phyloP scores from a whole-genome alignment of 2,797 vertebrate species.

The Cichlasoma orientale region DNA sequence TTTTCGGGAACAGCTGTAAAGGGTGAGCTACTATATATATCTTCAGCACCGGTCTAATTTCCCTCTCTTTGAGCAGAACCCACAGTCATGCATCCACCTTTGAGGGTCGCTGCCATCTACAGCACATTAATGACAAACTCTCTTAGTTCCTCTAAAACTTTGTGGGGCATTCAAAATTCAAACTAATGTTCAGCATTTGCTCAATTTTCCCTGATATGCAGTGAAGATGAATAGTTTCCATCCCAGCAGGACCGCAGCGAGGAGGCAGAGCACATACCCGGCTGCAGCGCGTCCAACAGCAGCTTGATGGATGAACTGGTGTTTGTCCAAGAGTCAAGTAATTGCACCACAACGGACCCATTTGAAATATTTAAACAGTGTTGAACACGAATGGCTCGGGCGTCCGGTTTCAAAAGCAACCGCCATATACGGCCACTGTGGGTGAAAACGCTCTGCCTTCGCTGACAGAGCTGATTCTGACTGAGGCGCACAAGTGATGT shows the following conservation, averaged over 20 bases:
- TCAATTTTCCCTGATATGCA: neutral
- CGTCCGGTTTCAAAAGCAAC: conserved; percentile 77
- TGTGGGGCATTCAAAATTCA: conserved; percentile 2
- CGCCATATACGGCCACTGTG: conserved; percentile 40
- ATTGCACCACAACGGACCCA: conserved; percentile 76
- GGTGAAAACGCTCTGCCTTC: conserved; percentile 55
- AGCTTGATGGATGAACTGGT: conserved; percentile 73
- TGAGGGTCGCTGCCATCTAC: conserved; percentile 47
- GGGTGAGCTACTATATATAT: conserved; percentile 67
- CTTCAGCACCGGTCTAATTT: conserved; percentile 52
- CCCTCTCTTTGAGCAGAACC: conserved; percentile 50
- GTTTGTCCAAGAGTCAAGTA: conserved; percentile 77
- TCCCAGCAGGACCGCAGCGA: neutral
- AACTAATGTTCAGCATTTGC: neutral
- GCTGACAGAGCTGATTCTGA: conserved; percentile 48
- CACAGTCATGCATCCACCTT: conserved; percentile 54
- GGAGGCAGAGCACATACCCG: neutral
- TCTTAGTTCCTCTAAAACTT: conserved; percentile 16
- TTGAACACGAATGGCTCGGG: conserved; percentile 66
- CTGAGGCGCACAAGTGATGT: conserved; percentile 17
- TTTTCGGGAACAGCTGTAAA: conserved; percentile 64
- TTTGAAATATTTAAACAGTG: conserved; percentile 84
- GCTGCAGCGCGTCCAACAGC: conserved; percentile 42
- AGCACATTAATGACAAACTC: conserved; percentile 42
- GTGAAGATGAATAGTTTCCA: conserved; percentile 13